These are phyloP conservation scores for Eustalomyia histrio DNA, from an alignment of 2,888 invertebrate genomes.

Conservation along the genomic window DNA sequence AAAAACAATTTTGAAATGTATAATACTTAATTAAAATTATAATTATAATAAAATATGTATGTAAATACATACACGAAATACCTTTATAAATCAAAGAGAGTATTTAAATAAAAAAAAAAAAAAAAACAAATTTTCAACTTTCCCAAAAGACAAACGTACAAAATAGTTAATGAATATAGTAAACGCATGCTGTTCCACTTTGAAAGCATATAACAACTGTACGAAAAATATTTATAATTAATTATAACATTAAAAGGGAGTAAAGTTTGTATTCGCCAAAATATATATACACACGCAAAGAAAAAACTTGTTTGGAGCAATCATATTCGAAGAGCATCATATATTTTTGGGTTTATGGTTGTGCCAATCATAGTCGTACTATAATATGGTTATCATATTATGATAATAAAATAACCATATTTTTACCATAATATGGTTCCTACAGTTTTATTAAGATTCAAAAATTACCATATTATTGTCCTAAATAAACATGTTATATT, in stretches of 20 bases:
- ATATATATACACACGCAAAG: background rate
- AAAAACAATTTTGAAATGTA: constrained; percentile 6
- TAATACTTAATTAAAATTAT: background rate
- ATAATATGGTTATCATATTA: too few species aligned
- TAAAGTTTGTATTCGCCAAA: background rate
- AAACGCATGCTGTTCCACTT: background rate
- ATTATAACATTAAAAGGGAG: constrained; percentile 1
- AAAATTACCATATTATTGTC: too few species aligned
- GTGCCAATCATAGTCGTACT: too few species aligned
- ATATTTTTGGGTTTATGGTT: too few species aligned
- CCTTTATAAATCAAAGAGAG: background rate
- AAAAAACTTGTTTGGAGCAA: too few species aligned
- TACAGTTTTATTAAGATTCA: too few species aligned
- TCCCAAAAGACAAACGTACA: background rate
- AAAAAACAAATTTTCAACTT: background rate
- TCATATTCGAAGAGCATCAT: too few species aligned
- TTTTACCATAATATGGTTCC: too few species aligned
- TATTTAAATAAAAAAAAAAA: background rate
- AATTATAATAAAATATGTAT: background rate
- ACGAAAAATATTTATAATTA: constrained; percentile 5
- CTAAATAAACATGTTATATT: too few species aligned
- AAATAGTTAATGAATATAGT: background rate
- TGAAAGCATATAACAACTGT: constrained; percentile 12
- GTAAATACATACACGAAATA: background rate
- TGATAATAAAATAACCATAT: too few species aligned